A percentile compares a stretch with the other conserved stretches of the same genome.
Conservation (phyloP, 1,140 invertebrate species). For the Apocrypta bakeri region DNA sequence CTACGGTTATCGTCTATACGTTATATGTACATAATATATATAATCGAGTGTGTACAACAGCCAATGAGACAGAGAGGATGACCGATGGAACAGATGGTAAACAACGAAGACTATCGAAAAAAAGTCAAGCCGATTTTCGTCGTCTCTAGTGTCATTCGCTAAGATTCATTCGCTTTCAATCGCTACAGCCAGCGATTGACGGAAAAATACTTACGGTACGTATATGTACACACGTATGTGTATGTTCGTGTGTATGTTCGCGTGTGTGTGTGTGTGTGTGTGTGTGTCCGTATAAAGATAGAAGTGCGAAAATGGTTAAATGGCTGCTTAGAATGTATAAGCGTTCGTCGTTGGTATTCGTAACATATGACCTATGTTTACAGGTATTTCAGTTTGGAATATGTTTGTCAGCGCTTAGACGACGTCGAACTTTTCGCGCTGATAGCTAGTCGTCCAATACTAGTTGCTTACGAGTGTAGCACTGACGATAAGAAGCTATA, state of each 20-base stretch:
- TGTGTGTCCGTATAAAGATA: too few species aligned
- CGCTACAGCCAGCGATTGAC: neutral
- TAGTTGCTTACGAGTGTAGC: neutral
- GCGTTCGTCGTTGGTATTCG: neutral
- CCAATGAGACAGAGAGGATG: too few species aligned
- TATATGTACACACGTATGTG: too few species aligned
- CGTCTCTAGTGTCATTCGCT: neutral
- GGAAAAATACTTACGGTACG: neutral
- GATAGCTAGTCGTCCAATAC: neutral
- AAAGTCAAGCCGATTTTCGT: neutral
- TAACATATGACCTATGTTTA: conserved; percentile 26
- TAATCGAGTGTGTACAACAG: too few species aligned
- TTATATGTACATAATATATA: too few species aligned
- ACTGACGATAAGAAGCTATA: neutral
- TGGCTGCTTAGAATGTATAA: neutral
- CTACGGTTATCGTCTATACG: neutral
- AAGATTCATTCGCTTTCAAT: neutral
- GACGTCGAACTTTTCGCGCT: neutral
- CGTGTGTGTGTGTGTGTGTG: too few species aligned
- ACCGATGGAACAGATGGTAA: neutral
- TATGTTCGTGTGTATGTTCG: too few species aligned
- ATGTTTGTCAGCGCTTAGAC: neutral
- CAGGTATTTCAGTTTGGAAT: neutral
- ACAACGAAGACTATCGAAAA: neutral
- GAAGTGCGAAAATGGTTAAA: neutral